These are phyloP conservation scores for Frankliniella fusca DNA, from an alignment of 2,888 invertebrate genomes.

Conservation along the genomic window DNA sequence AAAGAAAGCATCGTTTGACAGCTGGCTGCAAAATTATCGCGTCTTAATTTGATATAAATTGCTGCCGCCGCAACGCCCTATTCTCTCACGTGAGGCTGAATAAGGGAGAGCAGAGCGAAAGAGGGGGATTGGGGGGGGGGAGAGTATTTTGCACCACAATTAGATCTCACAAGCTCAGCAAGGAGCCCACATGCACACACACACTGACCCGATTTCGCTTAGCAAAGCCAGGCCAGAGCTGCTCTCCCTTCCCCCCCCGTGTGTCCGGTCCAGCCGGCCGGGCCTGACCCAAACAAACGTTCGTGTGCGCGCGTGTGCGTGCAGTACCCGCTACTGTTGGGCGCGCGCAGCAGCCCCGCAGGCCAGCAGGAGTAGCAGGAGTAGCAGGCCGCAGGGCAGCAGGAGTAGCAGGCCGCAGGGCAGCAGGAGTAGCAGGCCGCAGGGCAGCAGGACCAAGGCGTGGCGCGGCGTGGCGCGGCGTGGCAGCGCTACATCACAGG, in stretches of 20 bases:
- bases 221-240: neutral
- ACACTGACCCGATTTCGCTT: neutral
- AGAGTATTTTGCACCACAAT: too few species aligned
- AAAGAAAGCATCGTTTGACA: too few species aligned
- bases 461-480: neutral
- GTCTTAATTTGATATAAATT: too few species aligned
- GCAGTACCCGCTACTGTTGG: neutral
- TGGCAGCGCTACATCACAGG: neutral
- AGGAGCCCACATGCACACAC: neutral
- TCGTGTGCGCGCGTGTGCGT: neutral
- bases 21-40: too few species aligned
- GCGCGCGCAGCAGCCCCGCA: neutral
- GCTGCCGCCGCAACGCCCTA: too few species aligned
- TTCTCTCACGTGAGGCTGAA: too few species aligned
- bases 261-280: too few species aligned
- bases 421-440: neutral
- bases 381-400: neutral
- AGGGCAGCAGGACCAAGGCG: neutral
- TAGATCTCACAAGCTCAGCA: too few species aligned
- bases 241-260: neutral
- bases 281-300: too few species aligned
- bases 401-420: neutral
- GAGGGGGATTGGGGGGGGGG: too few species aligned
- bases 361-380: too few species aligned
- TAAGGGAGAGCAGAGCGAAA: too few species aligned